These are phyloP conservation scores for Talpa occidentalis DNA, from an alignment of 2,113 vertebrate genomes.

Conservation along the genomic window DNA sequence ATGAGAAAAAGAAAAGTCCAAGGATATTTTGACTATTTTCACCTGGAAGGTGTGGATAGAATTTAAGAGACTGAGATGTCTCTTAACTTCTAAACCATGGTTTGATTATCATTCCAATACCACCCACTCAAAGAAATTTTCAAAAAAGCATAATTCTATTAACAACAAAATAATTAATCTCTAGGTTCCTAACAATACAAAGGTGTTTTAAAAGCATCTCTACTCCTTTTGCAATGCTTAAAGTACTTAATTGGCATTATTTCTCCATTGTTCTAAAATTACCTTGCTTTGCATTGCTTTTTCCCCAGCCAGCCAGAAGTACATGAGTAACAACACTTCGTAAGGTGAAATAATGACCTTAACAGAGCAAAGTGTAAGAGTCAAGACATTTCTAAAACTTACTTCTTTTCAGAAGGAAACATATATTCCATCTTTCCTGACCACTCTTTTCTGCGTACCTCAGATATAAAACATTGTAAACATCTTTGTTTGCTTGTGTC, in stretches of 20 bases:
- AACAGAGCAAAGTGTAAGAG: background rate
- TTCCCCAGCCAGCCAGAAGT: background rate
- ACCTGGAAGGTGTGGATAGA: background rate
- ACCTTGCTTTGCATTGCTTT: background rate
- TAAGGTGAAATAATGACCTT: background rate
- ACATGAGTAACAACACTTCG: background rate
- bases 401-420: background rate
- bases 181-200: background rate
- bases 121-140: background rate
- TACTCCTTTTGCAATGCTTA: background rate
- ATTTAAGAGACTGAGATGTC: background rate
- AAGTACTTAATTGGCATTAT: background rate
- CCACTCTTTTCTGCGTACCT: background rate
- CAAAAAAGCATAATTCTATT: background rate
- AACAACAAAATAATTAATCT: background rate
- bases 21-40: conserved; percentile 12
- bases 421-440: background rate
- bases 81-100: background rate
- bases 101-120: conserved; percentile 5
- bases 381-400: background rate
- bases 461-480: background rate
- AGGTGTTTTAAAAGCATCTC: background rate
- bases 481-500: background rate
- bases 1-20: background rate
- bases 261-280: background rate